Evolutionary conservation across 2,113 vertebrate species (phyloP).

Genomic region (Sphyrna mokarran): DNA sequence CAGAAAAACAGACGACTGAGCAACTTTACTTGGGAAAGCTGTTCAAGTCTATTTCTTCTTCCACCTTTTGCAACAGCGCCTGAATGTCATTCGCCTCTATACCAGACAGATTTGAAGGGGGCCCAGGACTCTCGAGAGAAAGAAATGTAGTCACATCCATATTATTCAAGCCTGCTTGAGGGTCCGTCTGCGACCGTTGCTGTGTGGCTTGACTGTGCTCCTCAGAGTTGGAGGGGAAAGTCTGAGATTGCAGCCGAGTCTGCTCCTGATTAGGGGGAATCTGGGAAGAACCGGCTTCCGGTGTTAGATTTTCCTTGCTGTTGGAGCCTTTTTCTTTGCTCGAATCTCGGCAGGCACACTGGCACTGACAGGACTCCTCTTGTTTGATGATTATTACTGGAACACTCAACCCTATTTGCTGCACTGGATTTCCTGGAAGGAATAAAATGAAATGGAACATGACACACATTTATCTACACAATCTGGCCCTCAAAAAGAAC

Average conservation of each 20-base stretch:
- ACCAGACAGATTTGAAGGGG: conserved; percentile 60
- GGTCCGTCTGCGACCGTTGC: conserved; percentile 57
- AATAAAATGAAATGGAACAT: conserved; percentile 40
- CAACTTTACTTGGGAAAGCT: conserved; percentile 58
- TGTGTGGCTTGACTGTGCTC: conserved; percentile 51
- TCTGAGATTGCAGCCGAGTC: conserved; percentile 53
- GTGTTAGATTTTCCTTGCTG: conserved; percentile 56
- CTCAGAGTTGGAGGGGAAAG: conserved; percentile 56
- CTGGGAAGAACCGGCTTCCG: conserved; percentile 17
- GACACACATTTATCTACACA: background rate
- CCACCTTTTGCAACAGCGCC: conserved; percentile 73
- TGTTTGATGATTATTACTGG: conserved; percentile 99
- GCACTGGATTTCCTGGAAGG: conserved; percentile 78
- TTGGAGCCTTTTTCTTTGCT: conserved; percentile 66
- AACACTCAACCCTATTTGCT: conserved; percentile 93
- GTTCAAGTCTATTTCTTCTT: conserved; percentile 72
- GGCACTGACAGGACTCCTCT: conserved; percentile 96
- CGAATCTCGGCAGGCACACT: conserved; percentile 89
- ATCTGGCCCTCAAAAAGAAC: background rate
- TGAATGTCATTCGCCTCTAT: conserved; percentile 53
- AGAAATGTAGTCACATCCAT: conserved; percentile 87
- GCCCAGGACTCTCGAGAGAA: conserved; percentile 77
- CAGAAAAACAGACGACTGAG: conserved; percentile 47
- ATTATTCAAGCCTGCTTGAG: conserved; percentile 59
- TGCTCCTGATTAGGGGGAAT: conserved; percentile 42